Conservation (phyloP, 92 coral and sea anemone genomes). For the Epizoanthus stellaris region DNA sequence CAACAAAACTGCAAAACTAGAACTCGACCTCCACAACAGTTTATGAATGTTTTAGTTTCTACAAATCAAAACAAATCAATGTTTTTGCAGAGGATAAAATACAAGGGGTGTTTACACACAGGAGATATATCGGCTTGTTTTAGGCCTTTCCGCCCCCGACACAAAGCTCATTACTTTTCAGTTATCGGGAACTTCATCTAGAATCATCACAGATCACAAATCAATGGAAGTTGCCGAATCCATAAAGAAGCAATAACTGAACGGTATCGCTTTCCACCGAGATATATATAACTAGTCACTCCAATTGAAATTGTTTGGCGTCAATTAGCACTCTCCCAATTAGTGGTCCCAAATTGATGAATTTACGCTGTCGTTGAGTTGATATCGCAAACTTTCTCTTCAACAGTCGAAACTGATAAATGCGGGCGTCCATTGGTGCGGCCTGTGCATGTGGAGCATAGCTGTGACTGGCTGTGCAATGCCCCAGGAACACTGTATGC, state of each 20-base stretch:
- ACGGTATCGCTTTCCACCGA: constrained; percentile 37
- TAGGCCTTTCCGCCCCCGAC: constrained; percentile 31
- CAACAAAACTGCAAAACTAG: background rate
- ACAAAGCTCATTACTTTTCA: constrained; percentile 12
- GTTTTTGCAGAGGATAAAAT: constrained; percentile 38
- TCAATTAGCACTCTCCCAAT: constrained; percentile 32
- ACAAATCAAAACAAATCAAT: constrained; percentile 30
- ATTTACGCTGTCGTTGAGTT: constrained; percentile 18
- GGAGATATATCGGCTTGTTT: constrained; percentile 23
- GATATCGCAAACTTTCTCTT: constrained; percentile 10
- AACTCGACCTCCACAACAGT: constrained; percentile 11
- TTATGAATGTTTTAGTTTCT: constrained; percentile 30
- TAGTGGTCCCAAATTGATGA: constrained; percentile 19
- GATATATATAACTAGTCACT: background rate
- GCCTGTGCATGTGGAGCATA: background rate
- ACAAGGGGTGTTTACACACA: background rate
- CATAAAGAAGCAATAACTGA: constrained; percentile 22
- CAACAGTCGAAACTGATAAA: constrained; percentile 27
- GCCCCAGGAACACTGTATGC: background rate
- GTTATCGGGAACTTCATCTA: constrained; percentile 30
- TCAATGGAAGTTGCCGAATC: constrained; percentile 44
- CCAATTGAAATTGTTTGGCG: constrained; percentile 37
- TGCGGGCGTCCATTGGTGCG: background rate
- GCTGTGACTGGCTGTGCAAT: background rate
- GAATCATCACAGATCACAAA: constrained; percentile 38